phyloP scores from a whole-genome alignment of 2,113 vertebrate genomes.

The Chionis minor region DNA sequence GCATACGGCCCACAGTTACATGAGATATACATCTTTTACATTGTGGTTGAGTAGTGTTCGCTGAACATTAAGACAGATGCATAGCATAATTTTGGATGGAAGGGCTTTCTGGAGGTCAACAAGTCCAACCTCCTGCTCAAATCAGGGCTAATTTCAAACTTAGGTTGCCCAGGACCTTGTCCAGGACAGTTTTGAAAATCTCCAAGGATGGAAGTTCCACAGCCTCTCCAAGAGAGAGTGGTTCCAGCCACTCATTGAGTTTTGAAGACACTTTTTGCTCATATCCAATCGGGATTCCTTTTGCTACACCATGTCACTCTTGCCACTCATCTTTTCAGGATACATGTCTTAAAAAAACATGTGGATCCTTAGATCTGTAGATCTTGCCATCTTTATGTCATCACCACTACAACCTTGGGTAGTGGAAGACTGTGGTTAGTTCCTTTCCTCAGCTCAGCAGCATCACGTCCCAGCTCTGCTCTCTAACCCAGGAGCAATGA shows the following conservation, averaged over 20 bases:
- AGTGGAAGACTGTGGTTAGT: not conserved
- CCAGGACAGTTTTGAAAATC: not conserved
- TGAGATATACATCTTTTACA: not conserved
- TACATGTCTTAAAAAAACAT: not conserved
- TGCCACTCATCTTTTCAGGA: not conserved
- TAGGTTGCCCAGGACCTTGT: not conserved
- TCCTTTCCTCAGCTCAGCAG: not conserved
- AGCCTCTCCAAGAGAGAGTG: not conserved
- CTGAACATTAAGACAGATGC: not conserved
- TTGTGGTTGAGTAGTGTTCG: not conserved
- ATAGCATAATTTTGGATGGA: not conserved
- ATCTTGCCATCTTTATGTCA: not conserved
- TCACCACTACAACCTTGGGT: not conserved
- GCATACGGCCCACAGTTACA: fast-evolving
- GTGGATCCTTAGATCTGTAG: not conserved
- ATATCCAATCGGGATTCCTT: not conserved
- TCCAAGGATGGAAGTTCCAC: not conserved
- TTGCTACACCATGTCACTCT: not conserved
- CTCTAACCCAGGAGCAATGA: not conserved
- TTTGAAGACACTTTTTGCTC: not conserved
- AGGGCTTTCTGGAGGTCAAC: not conserved
- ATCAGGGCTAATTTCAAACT: not conserved
- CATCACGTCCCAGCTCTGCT: not conserved
- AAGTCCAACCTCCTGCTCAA: not conserved
- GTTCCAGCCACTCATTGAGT: not conserved